Base-by-base conservation (phyloP, 2,113 vertebrate genomes). In the Coracopsis vasa region DNA sequence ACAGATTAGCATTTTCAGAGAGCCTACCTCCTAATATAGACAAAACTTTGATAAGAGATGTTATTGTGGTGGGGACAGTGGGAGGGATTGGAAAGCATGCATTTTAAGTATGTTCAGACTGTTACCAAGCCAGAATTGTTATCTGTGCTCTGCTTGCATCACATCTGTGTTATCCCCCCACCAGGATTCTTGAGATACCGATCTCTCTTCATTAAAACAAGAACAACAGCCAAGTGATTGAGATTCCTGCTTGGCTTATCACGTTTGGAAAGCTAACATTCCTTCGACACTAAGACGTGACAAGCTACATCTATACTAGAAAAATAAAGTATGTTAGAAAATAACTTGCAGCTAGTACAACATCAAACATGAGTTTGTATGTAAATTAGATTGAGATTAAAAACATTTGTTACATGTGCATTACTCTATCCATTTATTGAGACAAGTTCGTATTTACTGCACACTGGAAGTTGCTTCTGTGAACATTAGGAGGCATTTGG, bases 101-200 rank as follows among this genome's bases (percentile, higher is more conserved):
- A 17, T 53, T 74, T 73, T 66, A 94, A 94, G 7, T 86, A 47
- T 61, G 31, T 74, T 56, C 80, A 48, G 81, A 77, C 96, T 94
- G 82, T 83, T 92, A 51, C 69, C 61, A 74, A 82, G 53, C 58
- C 65, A 71, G 83, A 86, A 80, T 94, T 73, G 56, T 81, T 97
- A 58, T 97, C 83, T 95, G 69, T 91, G 86, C 93, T 96, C 91
- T 96, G 95, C 74, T 92, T 84, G 27, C 90, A 95, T 92, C 88
- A 70, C n/a, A 37, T 91, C 72, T 94, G 73, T 88, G 65, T 96
- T 95, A 90, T 64, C 74, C 60, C 50, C 61, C 81, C 81, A 48
- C 28, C 50, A 17, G 61, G 50, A 97, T 98, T 96, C 84, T 95
- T 96, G 27, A 94, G 84, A 98, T 97, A 94, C 86, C 95, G 93